These are phyloP conservation scores for Nomada goodeniana DNA, from an alignment of 2,888 invertebrate genomes.

Conservation along the genomic window DNA sequence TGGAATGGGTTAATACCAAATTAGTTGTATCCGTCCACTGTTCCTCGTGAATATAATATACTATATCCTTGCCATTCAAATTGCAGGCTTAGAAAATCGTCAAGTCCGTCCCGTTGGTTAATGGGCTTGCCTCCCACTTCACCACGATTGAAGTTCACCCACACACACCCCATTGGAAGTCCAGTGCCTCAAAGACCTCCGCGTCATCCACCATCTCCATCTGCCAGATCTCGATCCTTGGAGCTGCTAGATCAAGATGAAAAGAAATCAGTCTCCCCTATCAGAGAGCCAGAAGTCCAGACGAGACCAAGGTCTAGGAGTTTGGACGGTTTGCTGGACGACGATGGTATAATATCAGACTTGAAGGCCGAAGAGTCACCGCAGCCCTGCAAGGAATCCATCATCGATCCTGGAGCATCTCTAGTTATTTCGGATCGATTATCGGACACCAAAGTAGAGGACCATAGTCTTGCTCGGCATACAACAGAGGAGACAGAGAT, in stretches of 20 bases:
- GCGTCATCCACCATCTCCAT: conserved; percentile 82
- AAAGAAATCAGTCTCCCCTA: conserved; percentile 63
- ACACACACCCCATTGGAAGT: conserved; percentile 81
- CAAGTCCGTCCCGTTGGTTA: conserved; percentile 88
- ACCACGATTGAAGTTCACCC: conserved; percentile 77
- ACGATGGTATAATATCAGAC: conserved; percentile 74
- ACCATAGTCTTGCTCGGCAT: neutral
- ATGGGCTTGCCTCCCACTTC: conserved; percentile 85
- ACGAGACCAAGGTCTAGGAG: conserved; percentile 87
- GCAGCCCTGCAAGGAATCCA: conserved; percentile 4
- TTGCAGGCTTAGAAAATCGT: conserved; percentile 88
- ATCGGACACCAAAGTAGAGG: conserved; percentile 10
- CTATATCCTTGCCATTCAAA: conserved; percentile 18
- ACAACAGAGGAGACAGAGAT: conserved; percentile 1
- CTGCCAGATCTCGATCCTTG: conserved; percentile 74
- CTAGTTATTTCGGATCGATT: conserved; percentile 3
- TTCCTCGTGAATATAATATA: neutral
- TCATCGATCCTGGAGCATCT: neutral
- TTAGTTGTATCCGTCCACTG: no score
- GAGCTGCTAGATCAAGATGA: conserved; percentile 75
- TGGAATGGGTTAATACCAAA: no score
- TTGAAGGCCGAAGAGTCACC: conserved; percentile 60
- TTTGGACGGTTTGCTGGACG: conserved; percentile 87
- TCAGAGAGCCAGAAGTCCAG: conserved; percentile 72
- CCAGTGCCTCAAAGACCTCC: conserved; percentile 83